A percentile compares a stretch with the other conserved stretches of the same genome.
phyloP scores from a whole-genome alignment of 2,797 vertebrate genomes.

The Cryptoprocta ferox region DNA sequence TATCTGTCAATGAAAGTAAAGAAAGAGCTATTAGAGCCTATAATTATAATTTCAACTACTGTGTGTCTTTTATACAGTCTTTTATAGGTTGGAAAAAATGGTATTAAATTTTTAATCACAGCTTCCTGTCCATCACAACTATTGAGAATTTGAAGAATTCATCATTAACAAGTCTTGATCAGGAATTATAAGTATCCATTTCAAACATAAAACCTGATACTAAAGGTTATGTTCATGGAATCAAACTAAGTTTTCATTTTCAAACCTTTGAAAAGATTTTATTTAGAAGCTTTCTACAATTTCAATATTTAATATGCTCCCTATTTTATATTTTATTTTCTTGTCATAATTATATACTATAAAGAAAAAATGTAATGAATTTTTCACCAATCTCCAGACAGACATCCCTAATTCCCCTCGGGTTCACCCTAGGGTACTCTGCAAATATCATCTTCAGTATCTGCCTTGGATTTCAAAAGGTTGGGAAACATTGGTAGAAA shows the following conservation, averaged over 20 bases:
- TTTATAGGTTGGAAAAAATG: background rate
- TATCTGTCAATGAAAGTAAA: constrained; percentile 23
- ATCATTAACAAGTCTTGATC: background rate
- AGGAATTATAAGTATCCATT: background rate
- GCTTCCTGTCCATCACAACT: background rate
- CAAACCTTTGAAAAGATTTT: constrained; percentile 36
- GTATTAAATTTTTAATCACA: background rate
- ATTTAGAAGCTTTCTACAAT: background rate
- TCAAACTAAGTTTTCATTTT: constrained; percentile 10
- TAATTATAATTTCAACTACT: constrained; percentile 12
- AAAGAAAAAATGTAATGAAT: background rate
- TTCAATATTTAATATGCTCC: background rate
- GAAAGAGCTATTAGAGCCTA: background rate
- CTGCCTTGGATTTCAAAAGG: background rate
- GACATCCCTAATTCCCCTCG: background rate
- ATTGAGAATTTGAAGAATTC: constrained; percentile 6
- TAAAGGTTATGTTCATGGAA: constrained; percentile 2
- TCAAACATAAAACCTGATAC: background rate
- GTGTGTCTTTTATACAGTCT: background rate
- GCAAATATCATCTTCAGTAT: background rate
- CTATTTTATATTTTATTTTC: constrained; percentile 34
- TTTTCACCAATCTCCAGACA: constrained; percentile 17
- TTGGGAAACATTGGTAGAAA: background rate
- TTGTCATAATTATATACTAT: background rate
- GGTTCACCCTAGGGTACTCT: background rate